A percentile compares a stretch with the other conserved stretches of the same genome.
Evolutionary conservation across 2,888 invertebrate species (phyloP).

Genomic region (Polyommatus icarus): DNA sequence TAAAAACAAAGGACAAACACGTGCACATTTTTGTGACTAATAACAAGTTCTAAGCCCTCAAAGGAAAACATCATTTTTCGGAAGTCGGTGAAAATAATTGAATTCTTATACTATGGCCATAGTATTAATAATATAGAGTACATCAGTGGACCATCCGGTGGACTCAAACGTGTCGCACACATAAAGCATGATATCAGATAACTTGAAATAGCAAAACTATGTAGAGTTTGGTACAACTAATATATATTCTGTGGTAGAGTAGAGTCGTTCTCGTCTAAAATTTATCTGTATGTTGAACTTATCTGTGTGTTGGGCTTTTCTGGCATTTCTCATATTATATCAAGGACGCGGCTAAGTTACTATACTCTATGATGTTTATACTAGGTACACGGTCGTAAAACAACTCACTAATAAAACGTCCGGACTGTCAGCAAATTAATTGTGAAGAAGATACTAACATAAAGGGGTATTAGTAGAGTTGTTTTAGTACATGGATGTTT

Average conservation of each 20-base stretch:
- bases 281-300: background rate
- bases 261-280: background rate
- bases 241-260: too few relatives aligned
- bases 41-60: background rate
- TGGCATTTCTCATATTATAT: background rate
- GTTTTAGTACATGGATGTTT: background rate
- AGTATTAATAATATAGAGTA: background rate
- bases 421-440: background rate
- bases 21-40: slow-evolving; percentile 8
- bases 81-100: background rate
- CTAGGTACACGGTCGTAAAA: slow-evolving; percentile 4
- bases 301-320: background rate
- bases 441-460: background rate
- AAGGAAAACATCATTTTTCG: background rate
- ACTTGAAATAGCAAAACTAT: background rate
- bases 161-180: too few relatives aligned
- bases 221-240: too few relatives aligned
- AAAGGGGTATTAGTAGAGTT: background rate
- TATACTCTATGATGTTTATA: background rate
- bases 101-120: background rate
- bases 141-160: background rate
- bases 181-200: background rate
- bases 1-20: slow-evolving; percentile 2
- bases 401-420: background rate
- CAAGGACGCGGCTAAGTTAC: background rate